phyloP scores from a whole-genome alignment of 2,888 invertebrate species.

The Drosophila falleni region DNA sequence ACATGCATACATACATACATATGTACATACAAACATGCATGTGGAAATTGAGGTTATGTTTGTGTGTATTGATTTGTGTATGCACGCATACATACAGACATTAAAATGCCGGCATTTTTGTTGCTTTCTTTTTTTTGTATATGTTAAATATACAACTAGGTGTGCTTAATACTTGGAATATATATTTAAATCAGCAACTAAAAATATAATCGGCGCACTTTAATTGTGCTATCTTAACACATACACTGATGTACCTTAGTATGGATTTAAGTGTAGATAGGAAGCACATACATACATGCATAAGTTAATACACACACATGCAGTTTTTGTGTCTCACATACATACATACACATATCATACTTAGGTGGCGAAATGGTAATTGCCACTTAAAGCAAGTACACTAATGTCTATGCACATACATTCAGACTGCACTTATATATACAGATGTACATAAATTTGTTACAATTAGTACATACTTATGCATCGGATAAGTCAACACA shows the following conservation, averaged over 20 bases:
- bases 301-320: conserved; percentile 28
- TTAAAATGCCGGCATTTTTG: conserved; percentile 64
- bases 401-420: conserved; percentile 18
- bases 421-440: background rate
- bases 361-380: conserved; percentile 50
- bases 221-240: conserved; percentile 44
- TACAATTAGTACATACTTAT: conserved; percentile 10
- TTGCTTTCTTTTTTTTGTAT: conserved; percentile 6
- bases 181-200: conserved; percentile 41
- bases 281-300: background rate
- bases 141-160: background rate
- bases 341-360: conserved; percentile 20
- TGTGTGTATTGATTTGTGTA: conserved; percentile 57
- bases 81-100: conserved; percentile 19
- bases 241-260: conserved; percentile 10
- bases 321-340: conserved; percentile 16
- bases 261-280: conserved; percentile 13
- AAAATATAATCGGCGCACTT: conserved; percentile 51
- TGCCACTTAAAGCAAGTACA: conserved; percentile 48
- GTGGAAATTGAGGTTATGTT: conserved; percentile 57
- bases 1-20: conserved; percentile 22
- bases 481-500: conserved; percentile 9
- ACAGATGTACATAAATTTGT: conserved; percentile 22
- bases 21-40: conserved; percentile 26
- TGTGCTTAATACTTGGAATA: conserved; percentile 19